These are phyloP conservation scores for Entomyzon cyanotis DNA, from an alignment of 2,113 vertebrate species.

Conservation along the genomic window DNA sequence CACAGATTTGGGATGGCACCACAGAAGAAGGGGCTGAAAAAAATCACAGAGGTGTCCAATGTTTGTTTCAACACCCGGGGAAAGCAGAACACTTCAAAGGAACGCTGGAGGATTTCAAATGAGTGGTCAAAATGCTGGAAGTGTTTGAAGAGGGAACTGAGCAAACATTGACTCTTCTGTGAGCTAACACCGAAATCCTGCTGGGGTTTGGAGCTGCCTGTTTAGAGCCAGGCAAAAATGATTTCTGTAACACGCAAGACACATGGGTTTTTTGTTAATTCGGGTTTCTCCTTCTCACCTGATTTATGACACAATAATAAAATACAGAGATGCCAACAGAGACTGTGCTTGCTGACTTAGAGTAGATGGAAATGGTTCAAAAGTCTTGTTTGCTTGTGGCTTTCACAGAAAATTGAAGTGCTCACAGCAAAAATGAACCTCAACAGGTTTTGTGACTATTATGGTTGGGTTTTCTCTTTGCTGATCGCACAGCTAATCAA, in stretches of 20 bases:
- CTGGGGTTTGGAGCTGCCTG: background rate
- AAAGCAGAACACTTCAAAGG: background rate
- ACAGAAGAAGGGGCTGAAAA: rapidly evolving
- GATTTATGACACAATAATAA: slow-evolving; percentile 16
- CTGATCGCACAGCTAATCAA: background rate
- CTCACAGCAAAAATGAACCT: background rate
- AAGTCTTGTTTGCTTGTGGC: background rate
- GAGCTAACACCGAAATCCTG: background rate
- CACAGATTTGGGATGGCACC: rapidly evolving
- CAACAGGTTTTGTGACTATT: background rate
- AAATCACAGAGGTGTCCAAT: background rate
- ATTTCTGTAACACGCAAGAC: background rate
- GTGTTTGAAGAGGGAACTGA: slow-evolving; percentile 12
- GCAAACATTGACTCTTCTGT: slow-evolving; percentile 12
- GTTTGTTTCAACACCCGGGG: background rate
- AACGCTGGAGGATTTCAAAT: background rate
- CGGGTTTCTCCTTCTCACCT: background rate
- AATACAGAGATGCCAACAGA: background rate
- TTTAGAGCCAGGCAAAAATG: background rate
- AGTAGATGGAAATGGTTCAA: background rate
- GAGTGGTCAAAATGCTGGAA: slow-evolving; percentile 3
- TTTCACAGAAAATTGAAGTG: background rate
- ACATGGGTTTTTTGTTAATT: background rate
- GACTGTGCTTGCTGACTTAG: background rate
- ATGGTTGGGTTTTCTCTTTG: background rate